Base-by-base conservation (phyloP, 1,140 invertebrate species). In the Drosophila leontia region DNA sequence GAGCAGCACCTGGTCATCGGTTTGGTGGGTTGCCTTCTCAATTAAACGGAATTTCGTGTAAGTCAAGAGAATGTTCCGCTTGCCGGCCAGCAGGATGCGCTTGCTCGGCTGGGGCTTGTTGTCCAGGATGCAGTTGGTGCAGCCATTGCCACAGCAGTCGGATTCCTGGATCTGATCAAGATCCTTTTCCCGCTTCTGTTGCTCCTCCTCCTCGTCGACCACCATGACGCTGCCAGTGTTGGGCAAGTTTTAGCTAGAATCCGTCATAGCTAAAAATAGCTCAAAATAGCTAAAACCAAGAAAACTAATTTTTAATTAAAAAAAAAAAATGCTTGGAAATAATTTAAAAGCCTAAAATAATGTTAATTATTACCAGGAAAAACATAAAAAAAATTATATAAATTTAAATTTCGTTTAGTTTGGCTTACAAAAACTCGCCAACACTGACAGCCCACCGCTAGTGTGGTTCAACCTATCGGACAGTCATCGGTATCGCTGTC, bases 131-230 rank as follows among this genome's bases (percentile, higher is more conserved):
- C 91, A 92, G 58, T 92, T 92, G 15, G 80, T 75, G 67, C 91
- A 92, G 17, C 91, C 91, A 82, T 92, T 92, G 50, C 91, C 91
- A 26, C 91, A 92, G 50, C 91, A 92, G 23, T 92, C 91, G 8
- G 47, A 78, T 17, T 64, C 68, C 39, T 64, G 47, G 19, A 67
- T 23, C 23, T 23, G 23, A 23, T 23, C 23, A 23, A 64, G 56
- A 15, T 17, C 44, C 17, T 41, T 50, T 51, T 65, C 45, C 32
- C 26, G 1, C 23, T 23, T 23, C 23, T 23, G 32, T 23, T 48
- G 39, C 26, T 26, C 34, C 23, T 53, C 12, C 35, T 63, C 34
- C 26, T 55, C 35, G 60, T 42, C 23, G 3, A 29, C 5, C 12
- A 67, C 55, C 63, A 67, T 61, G 11, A 7, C 34, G 17, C 17